Evolutionary conservation across 2,888 invertebrate genomes (phyloP).

Genomic region (Pomacea canaliculata): DNA sequence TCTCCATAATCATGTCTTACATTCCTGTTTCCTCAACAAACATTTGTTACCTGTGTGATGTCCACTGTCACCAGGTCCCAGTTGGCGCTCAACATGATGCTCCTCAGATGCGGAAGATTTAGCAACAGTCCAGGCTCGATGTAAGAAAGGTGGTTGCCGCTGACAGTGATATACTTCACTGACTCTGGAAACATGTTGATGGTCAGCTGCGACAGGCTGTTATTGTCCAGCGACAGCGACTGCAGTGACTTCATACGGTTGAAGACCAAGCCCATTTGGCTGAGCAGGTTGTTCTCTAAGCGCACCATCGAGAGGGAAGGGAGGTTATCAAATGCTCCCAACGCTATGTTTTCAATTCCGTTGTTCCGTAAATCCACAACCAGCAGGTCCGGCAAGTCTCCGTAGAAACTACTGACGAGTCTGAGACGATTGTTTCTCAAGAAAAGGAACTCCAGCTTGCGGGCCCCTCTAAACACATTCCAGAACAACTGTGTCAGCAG

Average conservation of each 20-base stretch:
- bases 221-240: constrained; percentile 19
- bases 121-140: constrained; percentile 9
- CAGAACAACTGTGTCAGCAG: not conserved
- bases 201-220: constrained; percentile 18
- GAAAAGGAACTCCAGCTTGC: constrained; percentile 15
- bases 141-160: constrained; percentile 8
- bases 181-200: constrained; percentile 17
- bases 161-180: constrained; percentile 3
- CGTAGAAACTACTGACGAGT: not conserved
- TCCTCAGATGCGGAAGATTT: constrained; percentile 8
- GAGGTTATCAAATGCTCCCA: constrained; percentile 6
- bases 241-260: not conserved
- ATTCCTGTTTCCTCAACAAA: too few relatives aligned
- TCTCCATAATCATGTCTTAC: too few relatives aligned
- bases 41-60: not conserved
- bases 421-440: constrained; percentile 14
- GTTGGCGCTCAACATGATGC: constrained; percentile 13
- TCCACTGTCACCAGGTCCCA: not conserved
- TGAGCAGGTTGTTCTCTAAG: constrained; percentile 17
- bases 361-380: constrained; percentile 6
- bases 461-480: constrained; percentile 4
- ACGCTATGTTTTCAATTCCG: not conserved
- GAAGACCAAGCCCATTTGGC: constrained; percentile 12
- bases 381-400: constrained; percentile 4
- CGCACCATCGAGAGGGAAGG: constrained; percentile 5